Conservation (phyloP, 2,797 vertebrate species). For the Alauda arvensis region DNA sequence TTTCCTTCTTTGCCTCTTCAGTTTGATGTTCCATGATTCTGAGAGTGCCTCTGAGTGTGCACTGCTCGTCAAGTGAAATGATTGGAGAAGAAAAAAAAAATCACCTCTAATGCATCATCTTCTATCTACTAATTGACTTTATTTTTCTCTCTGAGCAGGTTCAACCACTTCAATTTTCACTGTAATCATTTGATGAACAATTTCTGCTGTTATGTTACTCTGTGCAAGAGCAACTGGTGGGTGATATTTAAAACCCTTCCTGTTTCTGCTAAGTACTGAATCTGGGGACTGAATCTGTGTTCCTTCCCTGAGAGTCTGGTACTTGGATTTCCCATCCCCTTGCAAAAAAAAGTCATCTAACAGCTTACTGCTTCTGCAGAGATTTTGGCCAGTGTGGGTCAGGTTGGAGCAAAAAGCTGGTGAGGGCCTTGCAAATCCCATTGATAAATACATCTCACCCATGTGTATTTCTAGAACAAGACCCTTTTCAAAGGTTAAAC, state of each 20-base stretch:
- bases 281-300: not conserved
- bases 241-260: not conserved
- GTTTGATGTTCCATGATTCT: not conserved
- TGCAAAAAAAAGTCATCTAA: not conserved
- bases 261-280: not conserved
- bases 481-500: not conserved
- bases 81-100: not conserved
- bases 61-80: not conserved
- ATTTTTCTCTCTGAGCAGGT: not conserved
- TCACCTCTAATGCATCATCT: not conserved
- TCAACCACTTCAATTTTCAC: not conserved
- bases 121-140: not conserved
- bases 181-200: not conserved
- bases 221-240: not conserved
- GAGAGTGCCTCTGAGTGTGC: not conserved
- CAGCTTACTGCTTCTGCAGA: not conserved
- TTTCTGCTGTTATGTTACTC: not conserved
- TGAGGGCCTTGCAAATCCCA: not conserved
- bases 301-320: not conserved
- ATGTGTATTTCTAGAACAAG: not conserved
- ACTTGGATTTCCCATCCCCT: not conserved
- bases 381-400: not conserved
- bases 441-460: not conserved
- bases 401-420: not conserved
- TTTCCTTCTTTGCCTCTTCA: not conserved